Percentiles rank a stretch among this genome's conserved stretches.
Conservation (phyloP, 2,113 vertebrate genomes). For the Felis catus region F.catus_Fca126_mat1.0 CM031419.1:169955001-169955500, state of each 20-base stretch:
- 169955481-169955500: too few species aligned
- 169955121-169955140: not conserved
- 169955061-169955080: not conserved
- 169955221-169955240: not conserved
- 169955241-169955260: too few species aligned
- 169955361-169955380: not conserved
- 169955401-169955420: too few species aligned
- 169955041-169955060: not conserved
- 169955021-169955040: not conserved
- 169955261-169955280: too few species aligned
- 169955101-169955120: not conserved
- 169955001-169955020: not conserved
- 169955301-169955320: not conserved
- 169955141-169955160: not conserved
- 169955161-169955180: not conserved
- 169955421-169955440: too few species aligned
- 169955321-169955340: not conserved
- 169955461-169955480: too few species aligned
- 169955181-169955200: not conserved
- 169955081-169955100: not conserved
- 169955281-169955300: not conserved
- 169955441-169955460: too few species aligned
- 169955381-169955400: too few species aligned
- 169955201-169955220: not conserved
- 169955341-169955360: not conserved